These are phyloP conservation scores for Vanessa tameamea DNA, from an alignment of 1,140 invertebrate genomes.

Conservation along the genomic window DNA sequence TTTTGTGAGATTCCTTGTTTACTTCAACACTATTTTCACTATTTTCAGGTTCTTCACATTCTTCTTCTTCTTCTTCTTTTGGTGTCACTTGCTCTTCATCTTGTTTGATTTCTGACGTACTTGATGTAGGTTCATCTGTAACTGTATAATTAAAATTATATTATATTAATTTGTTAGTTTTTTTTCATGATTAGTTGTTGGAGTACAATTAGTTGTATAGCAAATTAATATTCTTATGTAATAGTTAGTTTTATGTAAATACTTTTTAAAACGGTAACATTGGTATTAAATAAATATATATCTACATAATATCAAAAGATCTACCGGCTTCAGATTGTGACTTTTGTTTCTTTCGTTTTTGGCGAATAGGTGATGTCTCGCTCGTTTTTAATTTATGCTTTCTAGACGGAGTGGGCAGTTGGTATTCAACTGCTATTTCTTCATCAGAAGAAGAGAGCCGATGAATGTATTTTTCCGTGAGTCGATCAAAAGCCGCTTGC, in stretches of 20 bases:
- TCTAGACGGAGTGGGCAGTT: conserved; percentile 78
- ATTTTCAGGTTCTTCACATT: conserved; percentile 56
- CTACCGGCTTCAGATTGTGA: conserved; percentile 52
- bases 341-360: conserved; percentile 72
- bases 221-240: too few species aligned
- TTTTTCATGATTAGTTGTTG: too few species aligned
- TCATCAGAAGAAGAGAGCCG: conserved; percentile 89
- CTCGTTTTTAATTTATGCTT: conserved; percentile 73
- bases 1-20: conserved; percentile 74
- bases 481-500: conserved; percentile 88
- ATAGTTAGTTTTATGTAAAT: too few species aligned
- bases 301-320: background rate
- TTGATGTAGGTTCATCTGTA: conserved; percentile 67
- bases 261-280: too few species aligned
- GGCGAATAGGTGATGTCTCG: conserved; percentile 55
- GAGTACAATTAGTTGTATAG: too few species aligned
- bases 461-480: conserved; percentile 90
- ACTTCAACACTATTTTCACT: background rate
- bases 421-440: conserved; percentile 85
- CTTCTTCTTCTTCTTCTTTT: conserved; percentile 28
- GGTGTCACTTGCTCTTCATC: conserved; percentile 52
- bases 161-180: too few species aligned
- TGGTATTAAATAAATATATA: background rate
- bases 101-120: conserved; percentile 55
- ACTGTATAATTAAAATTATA: conserved; percentile 23